Conservation (phyloP, 1,140 invertebrate genomes). For the Metopolophium dirhodum region DNA sequence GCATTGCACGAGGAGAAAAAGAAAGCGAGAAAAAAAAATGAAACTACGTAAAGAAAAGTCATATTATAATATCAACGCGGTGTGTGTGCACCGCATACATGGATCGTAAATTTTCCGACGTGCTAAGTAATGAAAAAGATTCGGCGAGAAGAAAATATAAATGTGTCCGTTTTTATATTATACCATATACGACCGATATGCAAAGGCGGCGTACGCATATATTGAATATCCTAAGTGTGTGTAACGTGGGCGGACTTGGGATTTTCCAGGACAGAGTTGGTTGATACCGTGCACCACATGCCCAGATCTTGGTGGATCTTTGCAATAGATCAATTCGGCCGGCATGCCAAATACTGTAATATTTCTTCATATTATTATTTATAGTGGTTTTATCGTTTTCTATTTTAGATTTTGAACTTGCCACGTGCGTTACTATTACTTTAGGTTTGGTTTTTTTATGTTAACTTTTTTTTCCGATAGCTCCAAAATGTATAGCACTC, state of each 20-base stretch:
- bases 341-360: neutral
- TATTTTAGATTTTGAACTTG: neutral
- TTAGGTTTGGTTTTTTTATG: neutral
- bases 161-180: neutral
- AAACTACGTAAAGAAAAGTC: conserved; percentile 10
- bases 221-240: neutral
- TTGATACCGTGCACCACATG: neutral
- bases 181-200: neutral
- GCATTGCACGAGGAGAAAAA: neutral
- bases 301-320: neutral
- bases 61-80: neutral
- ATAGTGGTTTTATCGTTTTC: neutral
- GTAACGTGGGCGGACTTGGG: neutral
- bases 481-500: neutral
- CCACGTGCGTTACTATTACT: neutral
- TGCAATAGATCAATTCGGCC: neutral
- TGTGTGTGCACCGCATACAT: neutral
- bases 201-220: neutral
- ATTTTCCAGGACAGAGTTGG: neutral
- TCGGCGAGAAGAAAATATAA: neutral
- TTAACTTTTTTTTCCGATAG: neutral
- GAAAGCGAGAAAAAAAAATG: neutral
- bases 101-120: neutral
- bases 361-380: conserved; percentile 1
- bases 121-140: conserved; percentile 30